Evolutionary conservation across 2,113 vertebrate genomes (phyloP), one percentile per base, ranked within the genome.

Genomic region (Perccottus glenii): DNA sequence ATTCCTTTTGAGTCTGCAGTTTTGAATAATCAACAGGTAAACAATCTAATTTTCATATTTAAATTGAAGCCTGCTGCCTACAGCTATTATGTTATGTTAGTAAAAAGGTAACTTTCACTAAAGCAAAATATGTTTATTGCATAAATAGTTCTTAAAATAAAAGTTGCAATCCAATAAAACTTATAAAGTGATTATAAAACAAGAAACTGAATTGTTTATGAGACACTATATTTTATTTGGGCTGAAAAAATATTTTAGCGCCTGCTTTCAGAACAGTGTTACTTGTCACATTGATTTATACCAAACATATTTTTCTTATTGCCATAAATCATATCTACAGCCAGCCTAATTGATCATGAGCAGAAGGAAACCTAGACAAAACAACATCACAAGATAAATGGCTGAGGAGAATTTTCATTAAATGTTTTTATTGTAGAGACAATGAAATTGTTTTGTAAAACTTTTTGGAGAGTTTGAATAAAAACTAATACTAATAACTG

Each of bases 271-370:
- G 5, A 42, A 35, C 62, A 35, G 44, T 9, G 46, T 64, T 32
- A 79, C 64, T 38, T 48, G 38, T 52, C 44, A n/a, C 10, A 40
- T 11, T 50, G 57, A 69, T 50, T 70, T 38, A 70, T 65, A 63
- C 45, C 43, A 35, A 74, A 51, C 36, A 75, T 60, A 52, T 72
- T 75, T 10, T n/a, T 68, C 65, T 35, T 68, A n/a, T 14, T 46
- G 44, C 51, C 64, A 66, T 75, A 36, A 70, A 60, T 77, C 27
- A 65, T 61, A 72, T 45, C 57, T 35, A 60, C 8, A 52, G 9
- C 9, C n/a, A 52, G n/a, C 51, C 11, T 45, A 65, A 33, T 40
- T 59, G 16, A 55, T 49, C 60, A 57, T 61, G 42, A 74, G 56
- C 35, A 49, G 43, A 33, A 67, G 55, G 43, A 19, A 64, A n/a